Evolutionary conservation across 1,140 invertebrate genomes (phyloP).

Genomic region (Camponotus vicinus): DNA sequence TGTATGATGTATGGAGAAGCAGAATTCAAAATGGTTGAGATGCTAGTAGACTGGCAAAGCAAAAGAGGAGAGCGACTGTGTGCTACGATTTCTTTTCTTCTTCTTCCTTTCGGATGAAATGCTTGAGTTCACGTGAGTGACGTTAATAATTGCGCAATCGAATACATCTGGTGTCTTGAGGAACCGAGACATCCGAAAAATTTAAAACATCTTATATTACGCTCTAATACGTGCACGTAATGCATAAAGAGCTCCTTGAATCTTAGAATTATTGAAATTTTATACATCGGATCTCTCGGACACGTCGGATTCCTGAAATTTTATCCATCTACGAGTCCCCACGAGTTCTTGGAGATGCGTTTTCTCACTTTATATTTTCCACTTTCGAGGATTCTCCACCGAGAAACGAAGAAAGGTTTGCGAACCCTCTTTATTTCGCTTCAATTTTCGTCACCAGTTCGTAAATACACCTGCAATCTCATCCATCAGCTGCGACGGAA

Average conservation of each 20-base stretch:
- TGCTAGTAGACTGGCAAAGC: not conserved
- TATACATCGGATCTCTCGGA: not conserved
- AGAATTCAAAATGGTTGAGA: not conserved
- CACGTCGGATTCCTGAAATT: slow-evolving; percentile 22
- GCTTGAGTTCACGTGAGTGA: not conserved
- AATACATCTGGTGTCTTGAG: not conserved
- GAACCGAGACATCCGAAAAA: not conserved
- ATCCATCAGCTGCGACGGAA: no score
- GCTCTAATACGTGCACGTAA: not conserved
- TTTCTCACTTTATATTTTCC: slow-evolving; percentile 32
- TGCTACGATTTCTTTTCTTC: no score
- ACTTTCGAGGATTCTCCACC: slow-evolving; percentile 32
- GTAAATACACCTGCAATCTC: slow-evolving; percentile 26
- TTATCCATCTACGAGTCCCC: not conserved
- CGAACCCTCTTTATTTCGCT: slow-evolving; percentile 57
- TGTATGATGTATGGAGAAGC: not conserved
- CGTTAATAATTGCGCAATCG: not conserved
- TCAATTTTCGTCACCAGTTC: slow-evolving; percentile 45
- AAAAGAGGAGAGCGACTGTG: not conserved
- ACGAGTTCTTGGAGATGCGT: not conserved
- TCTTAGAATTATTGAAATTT: slow-evolving; percentile 5
- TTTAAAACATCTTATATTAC: not conserved
- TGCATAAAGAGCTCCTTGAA: not conserved
- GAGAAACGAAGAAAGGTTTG: slow-evolving; percentile 39
- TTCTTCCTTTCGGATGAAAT: not conserved